Conservation (phyloP, 2,113 vertebrate genomes). For the Malurus melanocephalus region DNA sequence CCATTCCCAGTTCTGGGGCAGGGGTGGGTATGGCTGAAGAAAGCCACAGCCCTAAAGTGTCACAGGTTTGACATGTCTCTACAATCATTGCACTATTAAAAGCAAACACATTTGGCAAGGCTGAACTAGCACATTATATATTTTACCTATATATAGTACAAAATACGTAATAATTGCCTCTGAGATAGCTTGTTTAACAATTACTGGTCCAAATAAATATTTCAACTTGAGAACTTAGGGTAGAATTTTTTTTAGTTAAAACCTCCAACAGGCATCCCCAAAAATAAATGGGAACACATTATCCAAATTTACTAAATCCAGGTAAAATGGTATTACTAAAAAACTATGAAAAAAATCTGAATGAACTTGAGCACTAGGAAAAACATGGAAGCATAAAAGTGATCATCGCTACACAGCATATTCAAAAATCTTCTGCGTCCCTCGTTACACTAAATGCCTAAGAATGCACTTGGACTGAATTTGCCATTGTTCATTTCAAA, state of each 20-base stretch:
- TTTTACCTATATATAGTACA: slow-evolving; percentile 45
- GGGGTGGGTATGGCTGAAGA: neutral
- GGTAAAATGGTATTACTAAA: slow-evolving; percentile 55
- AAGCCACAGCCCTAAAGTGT: slow-evolving; percentile 62
- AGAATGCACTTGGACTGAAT: slow-evolving; percentile 57
- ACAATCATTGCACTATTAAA: slow-evolving; percentile 58
- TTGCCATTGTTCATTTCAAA: slow-evolving; percentile 62
- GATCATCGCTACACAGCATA: slow-evolving; percentile 26
- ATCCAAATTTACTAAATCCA: slow-evolving; percentile 35
- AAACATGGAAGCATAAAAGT: slow-evolving; percentile 59
- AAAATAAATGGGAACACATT: slow-evolving; percentile 15
- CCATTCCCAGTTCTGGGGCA: neutral
- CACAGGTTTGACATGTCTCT: slow-evolving; percentile 49
- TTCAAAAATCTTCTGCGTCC: slow-evolving; percentile 52
- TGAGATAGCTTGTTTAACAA: slow-evolving; percentile 50
- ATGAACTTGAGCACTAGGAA: slow-evolving; percentile 57
- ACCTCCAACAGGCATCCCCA: slow-evolving; percentile 37
- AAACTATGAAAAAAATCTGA: slow-evolving; percentile 55
- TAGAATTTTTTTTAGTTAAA: slow-evolving; percentile 49
- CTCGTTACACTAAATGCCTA: slow-evolving; percentile 62
- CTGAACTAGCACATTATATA: slow-evolving; percentile 54
- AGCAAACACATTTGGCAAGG: slow-evolving; percentile 54
- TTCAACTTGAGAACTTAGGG: slow-evolving; percentile 30
- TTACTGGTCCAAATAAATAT: slow-evolving; percentile 52
- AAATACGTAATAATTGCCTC: slow-evolving; percentile 44